Percentiles rank a stretch among this genome's conserved stretches.
Conservation (phyloP, 2,797 vertebrate species). For the Cossypha caffra region DNA sequence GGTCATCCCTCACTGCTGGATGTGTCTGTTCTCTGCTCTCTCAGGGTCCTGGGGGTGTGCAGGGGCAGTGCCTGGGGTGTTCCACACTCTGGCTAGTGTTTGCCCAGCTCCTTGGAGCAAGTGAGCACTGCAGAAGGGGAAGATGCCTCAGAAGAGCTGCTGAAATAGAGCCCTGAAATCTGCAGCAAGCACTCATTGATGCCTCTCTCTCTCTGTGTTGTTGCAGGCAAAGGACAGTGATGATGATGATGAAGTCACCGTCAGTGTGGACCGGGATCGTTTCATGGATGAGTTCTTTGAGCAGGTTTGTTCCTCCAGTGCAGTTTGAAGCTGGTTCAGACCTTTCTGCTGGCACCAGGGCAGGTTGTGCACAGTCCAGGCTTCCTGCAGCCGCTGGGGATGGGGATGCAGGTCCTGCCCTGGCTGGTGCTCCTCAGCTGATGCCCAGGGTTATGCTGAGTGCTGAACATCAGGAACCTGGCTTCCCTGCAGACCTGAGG, state of each 20-base stretch:
- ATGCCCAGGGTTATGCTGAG: not conserved
- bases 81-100: accelerated
- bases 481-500: not conserved
- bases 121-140: not conserved
- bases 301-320: slow-evolving; percentile 72
- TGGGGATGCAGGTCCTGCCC: not conserved
- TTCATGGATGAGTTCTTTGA: slow-evolving; percentile 99
- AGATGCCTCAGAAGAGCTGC: not conserved
- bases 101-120: not conserved
- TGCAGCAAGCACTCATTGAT: not conserved
- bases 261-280: slow-evolving; percentile 89
- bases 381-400: accelerated
- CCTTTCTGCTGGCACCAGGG: not conserved
- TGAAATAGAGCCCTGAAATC: accelerated
- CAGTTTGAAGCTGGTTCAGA: not conserved
- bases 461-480: not conserved
- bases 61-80: accelerated
- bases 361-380: accelerated
- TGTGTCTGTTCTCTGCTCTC: not conserved
- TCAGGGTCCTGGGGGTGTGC: not conserved
- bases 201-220: not conserved
- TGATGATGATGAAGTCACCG: slow-evolving; percentile 91
- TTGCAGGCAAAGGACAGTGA: slow-evolving; percentile 91
- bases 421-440: not conserved
- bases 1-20: not conserved